Percentiles rank a stretch among this genome's conserved stretches.
These are phyloP conservation scores for Drosophila ogumai DNA, from an alignment of 1,140 invertebrate genomes.

Conservation along the genomic window DNA sequence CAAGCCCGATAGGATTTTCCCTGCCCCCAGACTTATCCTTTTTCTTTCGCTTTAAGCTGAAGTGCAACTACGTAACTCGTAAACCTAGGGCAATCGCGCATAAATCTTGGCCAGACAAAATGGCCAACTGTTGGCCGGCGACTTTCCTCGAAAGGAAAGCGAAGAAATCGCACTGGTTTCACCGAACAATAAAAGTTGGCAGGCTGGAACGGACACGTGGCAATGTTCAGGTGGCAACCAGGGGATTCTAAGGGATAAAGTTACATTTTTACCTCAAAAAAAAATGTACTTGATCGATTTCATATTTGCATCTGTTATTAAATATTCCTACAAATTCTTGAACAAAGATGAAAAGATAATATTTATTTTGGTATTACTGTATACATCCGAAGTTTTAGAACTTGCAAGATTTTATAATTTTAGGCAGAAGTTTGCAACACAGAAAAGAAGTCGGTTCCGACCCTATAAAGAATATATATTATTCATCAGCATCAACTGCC, in stretches of 20 bases:
- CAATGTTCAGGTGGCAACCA: constrained; percentile 7
- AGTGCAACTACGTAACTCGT: constrained; percentile 35
- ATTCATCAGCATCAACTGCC: too few species aligned
- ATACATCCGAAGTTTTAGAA: neutral
- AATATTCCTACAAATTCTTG: neutral
- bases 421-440: too few species aligned
- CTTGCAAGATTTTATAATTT: too few species aligned
- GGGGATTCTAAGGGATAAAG: constrained; percentile 5
- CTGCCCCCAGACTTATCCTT: neutral
- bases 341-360: neutral
- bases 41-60: constrained; percentile 12
- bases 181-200: constrained; percentile 46
- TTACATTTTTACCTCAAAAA: neutral
- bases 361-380: neutral
- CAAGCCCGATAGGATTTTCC: constrained; percentile 27
- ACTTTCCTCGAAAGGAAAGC: constrained; percentile 5
- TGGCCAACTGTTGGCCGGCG: constrained; percentile 43
- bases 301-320: neutral
- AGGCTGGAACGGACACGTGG: constrained; percentile 27
- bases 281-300: neutral
- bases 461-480: too few species aligned
- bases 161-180: constrained; percentile 14
- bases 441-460: too few species aligned
- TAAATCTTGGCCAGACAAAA: constrained; percentile 53
- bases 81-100: constrained; percentile 46